Evolutionary conservation across 2,797 vertebrate species (phyloP).

Genomic region (Esox masquinongy): DNA sequence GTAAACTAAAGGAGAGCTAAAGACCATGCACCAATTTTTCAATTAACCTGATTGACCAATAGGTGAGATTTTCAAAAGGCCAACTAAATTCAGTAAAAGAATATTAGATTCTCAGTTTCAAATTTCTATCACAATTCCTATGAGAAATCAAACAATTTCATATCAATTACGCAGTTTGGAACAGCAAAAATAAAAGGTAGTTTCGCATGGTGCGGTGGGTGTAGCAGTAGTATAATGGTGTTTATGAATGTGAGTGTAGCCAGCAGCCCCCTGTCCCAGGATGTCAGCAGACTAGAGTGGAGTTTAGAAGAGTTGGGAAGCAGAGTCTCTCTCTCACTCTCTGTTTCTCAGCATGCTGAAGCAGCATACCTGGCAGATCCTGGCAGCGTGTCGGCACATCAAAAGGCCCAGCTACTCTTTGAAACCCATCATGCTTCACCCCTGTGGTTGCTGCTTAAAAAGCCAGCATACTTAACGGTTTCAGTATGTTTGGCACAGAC

Average conservation of each 20-base stretch:
- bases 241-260: slow-evolving; percentile 3
- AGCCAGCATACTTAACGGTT: slow-evolving; percentile 85
- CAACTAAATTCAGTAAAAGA: neutral
- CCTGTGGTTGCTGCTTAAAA: slow-evolving; percentile 85
- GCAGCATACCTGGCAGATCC: slow-evolving; percentile 90
- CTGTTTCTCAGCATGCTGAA: slow-evolving; percentile 74
- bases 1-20: slow-evolving; percentile 32
- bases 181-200: neutral
- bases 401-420: slow-evolving; percentile 84
- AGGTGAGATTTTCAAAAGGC: neutral
- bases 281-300: slow-evolving; percentile 41
- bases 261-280: slow-evolving; percentile 23
- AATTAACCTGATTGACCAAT: slow-evolving; percentile 24
- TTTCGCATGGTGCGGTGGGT: neutral
- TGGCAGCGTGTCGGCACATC: slow-evolving; percentile 81
- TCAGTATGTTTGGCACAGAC: slow-evolving; percentile 88
- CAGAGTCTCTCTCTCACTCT: slow-evolving; percentile 10
- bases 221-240: slow-evolving; percentile 32
- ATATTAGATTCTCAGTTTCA: no score
- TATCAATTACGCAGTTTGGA: neutral
- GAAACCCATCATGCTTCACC: slow-evolving; percentile 85
- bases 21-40: slow-evolving; percentile 24
- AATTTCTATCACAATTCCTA: neutral
- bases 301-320: slow-evolving; percentile 39
- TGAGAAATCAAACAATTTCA: neutral